Conservation (phyloP, 30 jellyfish, hydroid and myxozoan genomes). For the Chironex yamaguchii region DNA sequence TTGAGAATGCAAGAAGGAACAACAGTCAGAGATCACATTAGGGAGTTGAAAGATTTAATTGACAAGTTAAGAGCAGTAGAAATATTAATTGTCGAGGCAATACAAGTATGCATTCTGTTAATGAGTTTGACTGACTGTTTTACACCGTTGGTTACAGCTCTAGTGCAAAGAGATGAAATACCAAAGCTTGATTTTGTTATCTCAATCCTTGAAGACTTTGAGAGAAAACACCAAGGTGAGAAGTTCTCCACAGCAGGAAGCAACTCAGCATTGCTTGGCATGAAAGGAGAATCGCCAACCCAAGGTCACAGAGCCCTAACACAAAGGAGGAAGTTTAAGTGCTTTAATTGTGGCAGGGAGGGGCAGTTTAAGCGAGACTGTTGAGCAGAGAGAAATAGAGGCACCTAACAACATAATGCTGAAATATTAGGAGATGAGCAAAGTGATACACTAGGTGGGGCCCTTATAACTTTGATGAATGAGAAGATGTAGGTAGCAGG, state of each 20-base stretch:
- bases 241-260: too few relatives aligned
- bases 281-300: too few relatives aligned
- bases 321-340: too few relatives aligned
- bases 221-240: slow-evolving; percentile 20
- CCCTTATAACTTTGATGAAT: too few relatives aligned
- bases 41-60: slow-evolving; percentile 52
- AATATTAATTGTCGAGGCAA: slow-evolving; percentile 57
- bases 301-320: too few relatives aligned
- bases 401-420: not conserved
- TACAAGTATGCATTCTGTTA: slow-evolving; percentile 54
- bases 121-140: slow-evolving; percentile 71
- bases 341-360: slow-evolving; percentile 56
- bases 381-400: not conserved
- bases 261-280: too few relatives aligned
- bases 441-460: not conserved
- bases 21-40: too few relatives aligned
- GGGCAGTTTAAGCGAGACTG: slow-evolving; percentile 53
- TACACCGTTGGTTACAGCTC: slow-evolving; percentile 66
- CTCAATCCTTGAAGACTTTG: slow-evolving; percentile 50
- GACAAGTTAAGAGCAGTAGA: slow-evolving; percentile 64
- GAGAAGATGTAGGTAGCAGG: not conserved
- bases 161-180: slow-evolving; percentile 53
- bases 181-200: slow-evolving; percentile 70
- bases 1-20: too few relatives aligned
- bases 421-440: slow-evolving; percentile 41